phyloP scores from a whole-genome alignment of 2,888 invertebrate genomes.

The Hofmannophila pseudospretella region DNA sequence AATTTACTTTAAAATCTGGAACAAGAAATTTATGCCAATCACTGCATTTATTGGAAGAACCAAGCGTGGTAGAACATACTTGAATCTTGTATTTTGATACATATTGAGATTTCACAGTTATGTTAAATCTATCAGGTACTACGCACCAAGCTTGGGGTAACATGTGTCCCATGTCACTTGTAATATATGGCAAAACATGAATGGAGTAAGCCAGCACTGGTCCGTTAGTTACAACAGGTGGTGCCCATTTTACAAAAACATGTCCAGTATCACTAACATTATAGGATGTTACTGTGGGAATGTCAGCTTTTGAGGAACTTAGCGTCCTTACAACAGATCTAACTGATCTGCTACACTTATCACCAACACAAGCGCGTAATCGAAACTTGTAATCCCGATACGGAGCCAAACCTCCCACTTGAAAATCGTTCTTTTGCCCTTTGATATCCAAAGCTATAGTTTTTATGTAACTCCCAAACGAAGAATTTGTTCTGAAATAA shows the following conservation, averaged over 20 bases:
- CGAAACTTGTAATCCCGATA: constrained; percentile 60
- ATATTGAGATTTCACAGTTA: constrained; percentile 24
- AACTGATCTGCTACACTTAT: constrained; percentile 48
- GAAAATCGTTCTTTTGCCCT: constrained; percentile 31
- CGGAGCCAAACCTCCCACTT: constrained; percentile 51
- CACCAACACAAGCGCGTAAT: constrained; percentile 47
- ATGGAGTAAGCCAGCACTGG: constrained; percentile 54
- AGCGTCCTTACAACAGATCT: constrained; percentile 51
- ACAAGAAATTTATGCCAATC: constrained; percentile 20
- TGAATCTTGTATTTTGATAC: constrained; percentile 34
- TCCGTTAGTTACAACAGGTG: constrained; percentile 52
- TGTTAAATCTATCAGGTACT: constrained; percentile 25
- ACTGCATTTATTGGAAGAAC: constrained; percentile 32
- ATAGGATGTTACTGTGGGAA: constrained; percentile 30
- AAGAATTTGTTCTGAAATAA: constrained; percentile 32
- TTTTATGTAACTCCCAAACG: constrained; percentile 34
- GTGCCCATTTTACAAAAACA: constrained; percentile 47
- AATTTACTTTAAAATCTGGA: background rate
- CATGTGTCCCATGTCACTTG: constrained; percentile 26
- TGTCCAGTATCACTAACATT: constrained; percentile 30
- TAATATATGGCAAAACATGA: constrained; percentile 44
- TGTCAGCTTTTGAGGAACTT: constrained; percentile 39
- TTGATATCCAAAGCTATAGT: constrained; percentile 43
- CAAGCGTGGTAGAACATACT: constrained; percentile 39
- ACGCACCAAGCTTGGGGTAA: constrained; percentile 49